These are phyloP conservation scores for Branchipolynoe longqiensis DNA, from an alignment of 2,888 invertebrate species.

Conservation along the genomic window DNA sequence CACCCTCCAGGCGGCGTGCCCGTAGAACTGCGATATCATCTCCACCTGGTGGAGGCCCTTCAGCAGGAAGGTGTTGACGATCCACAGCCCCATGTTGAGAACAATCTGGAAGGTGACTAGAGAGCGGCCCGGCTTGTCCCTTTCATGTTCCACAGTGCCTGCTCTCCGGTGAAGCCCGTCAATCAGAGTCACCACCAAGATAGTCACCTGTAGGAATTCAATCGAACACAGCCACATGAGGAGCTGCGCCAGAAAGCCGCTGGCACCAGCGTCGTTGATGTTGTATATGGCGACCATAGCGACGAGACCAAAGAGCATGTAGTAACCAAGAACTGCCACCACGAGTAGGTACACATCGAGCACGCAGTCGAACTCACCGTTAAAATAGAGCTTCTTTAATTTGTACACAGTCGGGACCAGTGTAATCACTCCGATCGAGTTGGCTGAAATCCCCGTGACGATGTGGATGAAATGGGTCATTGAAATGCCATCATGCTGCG, in stretches of 20 bases:
- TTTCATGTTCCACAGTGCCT: background rate
- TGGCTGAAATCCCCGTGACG: background rate
- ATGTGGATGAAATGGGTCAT: constrained; percentile 68
- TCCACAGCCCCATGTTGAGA: constrained; percentile 85
- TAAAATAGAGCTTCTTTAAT: background rate
- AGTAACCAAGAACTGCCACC: constrained; percentile 45
- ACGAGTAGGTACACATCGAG: constrained; percentile 42
- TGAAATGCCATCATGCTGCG: constrained; percentile 31
- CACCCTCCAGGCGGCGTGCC: constrained; percentile 86
- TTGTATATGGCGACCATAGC: background rate
- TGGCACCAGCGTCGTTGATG: background rate
- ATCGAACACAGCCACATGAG: background rate
- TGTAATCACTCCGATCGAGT: background rate
- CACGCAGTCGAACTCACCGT: background rate
- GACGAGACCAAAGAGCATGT: constrained; percentile 44
- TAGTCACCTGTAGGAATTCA: constrained; percentile 4
- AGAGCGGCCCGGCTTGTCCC: constrained; percentile 64
- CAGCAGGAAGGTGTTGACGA: constrained; percentile 81
- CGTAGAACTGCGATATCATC: constrained; percentile 85
- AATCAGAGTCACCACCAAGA: constrained; percentile 68
- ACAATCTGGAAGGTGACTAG: constrained; percentile 84
- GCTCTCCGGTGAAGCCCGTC: constrained; percentile 76
- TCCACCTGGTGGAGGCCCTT: constrained; percentile 84
- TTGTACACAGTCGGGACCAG: background rate
- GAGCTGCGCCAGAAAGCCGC: background rate